These are phyloP conservation scores for Calliopsis andreniformis DNA, from an alignment of 1,140 invertebrate genomes.

Conservation along the genomic window DNA sequence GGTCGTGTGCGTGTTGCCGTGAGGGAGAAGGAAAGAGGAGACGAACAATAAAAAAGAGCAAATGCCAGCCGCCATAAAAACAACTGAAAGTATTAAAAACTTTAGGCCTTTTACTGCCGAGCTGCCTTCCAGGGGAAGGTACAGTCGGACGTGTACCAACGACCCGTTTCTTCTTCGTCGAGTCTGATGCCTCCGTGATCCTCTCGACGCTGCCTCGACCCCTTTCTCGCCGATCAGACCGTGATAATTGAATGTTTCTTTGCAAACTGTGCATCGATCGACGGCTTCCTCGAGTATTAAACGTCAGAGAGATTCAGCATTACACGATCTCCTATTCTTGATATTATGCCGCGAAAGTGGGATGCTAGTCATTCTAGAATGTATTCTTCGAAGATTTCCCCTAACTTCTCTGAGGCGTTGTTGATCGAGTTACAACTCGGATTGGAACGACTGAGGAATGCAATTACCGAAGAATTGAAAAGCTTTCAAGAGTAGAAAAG, in stretches of 20 bases:
- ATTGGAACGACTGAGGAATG: too few species aligned
- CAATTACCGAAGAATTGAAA: too few species aligned
- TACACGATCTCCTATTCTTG: too few species aligned
- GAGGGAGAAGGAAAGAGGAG: constrained; percentile 51
- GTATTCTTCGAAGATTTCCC: too few species aligned
- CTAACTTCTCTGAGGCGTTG: too few species aligned
- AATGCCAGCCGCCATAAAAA: constrained; percentile 79
- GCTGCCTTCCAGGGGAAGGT: constrained; percentile 41
- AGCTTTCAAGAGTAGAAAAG: too few species aligned
- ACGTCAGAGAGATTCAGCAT: too few species aligned
- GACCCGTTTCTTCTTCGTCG: constrained; percentile 3
- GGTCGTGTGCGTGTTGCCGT: constrained; percentile 32
- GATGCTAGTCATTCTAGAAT: too few species aligned
- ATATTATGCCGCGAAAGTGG: too few species aligned
- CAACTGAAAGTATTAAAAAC: constrained; percentile 81
- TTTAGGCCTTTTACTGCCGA: constrained; percentile 74
- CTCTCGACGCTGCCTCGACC: background rate
- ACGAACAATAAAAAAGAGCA: constrained; percentile 72
- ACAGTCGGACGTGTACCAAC: constrained; percentile 36
- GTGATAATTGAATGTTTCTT: constrained; percentile 25
- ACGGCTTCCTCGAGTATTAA: too few species aligned
- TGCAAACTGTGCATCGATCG: constrained; percentile 10
- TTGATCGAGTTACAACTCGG: too few species aligned
- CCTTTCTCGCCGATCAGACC: constrained; percentile 3
- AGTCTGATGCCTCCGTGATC: background rate